Base-by-base conservation (phyloP, 1,140 invertebrate genomes). In the Drosophila arawakana region DNA sequence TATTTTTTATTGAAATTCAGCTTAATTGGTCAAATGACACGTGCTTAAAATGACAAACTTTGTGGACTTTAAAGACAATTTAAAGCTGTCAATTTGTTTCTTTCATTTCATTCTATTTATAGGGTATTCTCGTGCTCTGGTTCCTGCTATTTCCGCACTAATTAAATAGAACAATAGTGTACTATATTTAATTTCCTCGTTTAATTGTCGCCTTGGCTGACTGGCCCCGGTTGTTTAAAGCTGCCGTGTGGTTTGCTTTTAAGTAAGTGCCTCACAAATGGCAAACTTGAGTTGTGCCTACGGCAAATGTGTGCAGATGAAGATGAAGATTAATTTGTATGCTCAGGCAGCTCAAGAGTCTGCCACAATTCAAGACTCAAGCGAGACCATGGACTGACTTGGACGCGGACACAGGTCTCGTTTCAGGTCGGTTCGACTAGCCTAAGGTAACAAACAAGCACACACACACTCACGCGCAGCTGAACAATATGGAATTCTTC, bases 311-410 rank as follows among this genome's bases (percentile, higher is more conserved):
- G 65, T 52, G 76, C 55, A 62, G 47, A 58, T 67, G 73, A 49
- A 89, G 80, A 89, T 73, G 84, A 88, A 80, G 77, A 88, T 83
- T 88, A 89, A 83, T 88, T 88, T 88, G 77, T 89, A 71, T 83
- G 77, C 70, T 82, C 59, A 71, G 73, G 73, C 68, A 52, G 34
- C 80, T 80, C 61, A 58, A 68, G 61, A 70, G 76, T 41, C 10
- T 39, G 21, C 47, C 61, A 63, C 80, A 79, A 70, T 88, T 73
- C 69, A 80, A 70, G 69, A 72, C 66, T 49, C 67, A 67, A 68
- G 35, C 44, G 52, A 72, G 62, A 39, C 44, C 18, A 37, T 43
- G 37, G 13, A 49, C 49, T 15, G 47, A 63, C 46, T 63, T 52
- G 47, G 37, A 39, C 34, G 72, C 35, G 50, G 11, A 39, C 35